phyloP scores from a whole-genome alignment of 1,140 invertebrate species.

The Conus ventricosus region DNA sequence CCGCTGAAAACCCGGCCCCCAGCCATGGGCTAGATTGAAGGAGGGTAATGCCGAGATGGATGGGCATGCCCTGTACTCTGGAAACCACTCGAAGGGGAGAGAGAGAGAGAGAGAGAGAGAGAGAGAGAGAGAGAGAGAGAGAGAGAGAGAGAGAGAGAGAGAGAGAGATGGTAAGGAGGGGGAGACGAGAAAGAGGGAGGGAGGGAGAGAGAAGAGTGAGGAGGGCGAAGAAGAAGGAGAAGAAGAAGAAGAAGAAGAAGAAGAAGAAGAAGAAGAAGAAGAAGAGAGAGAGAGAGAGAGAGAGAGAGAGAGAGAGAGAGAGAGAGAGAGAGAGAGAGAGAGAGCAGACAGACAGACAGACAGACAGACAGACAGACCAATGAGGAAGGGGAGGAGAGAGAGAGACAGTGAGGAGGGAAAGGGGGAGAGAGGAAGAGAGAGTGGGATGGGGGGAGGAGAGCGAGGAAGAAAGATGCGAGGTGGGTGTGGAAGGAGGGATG shows the following conservation, averaged over 20 bases:
- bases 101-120: slow-evolving; percentile 1
- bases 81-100: neutral
- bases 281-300: neutral
- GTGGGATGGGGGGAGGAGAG: too few species aligned
- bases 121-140: neutral
- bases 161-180: too few species aligned
- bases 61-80: too few species aligned
- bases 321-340: neutral
- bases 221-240: neutral
- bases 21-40: too few species aligned
- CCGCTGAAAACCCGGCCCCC: too few species aligned
- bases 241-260: neutral
- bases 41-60: too few species aligned
- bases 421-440: neutral
- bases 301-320: neutral
- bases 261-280: neutral
- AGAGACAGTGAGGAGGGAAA: neutral
- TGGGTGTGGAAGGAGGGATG: too few species aligned
- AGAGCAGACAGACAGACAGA: too few species aligned
- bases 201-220: too few species aligned
- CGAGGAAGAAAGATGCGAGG: too few species aligned
- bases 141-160: neutral
- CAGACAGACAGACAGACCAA: too few species aligned
- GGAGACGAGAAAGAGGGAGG: neutral
- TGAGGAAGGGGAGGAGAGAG: too few species aligned